Percentiles rank a stretch among this genome's conserved stretches.
phyloP scores from a whole-genome alignment of 2,113 vertebrate genomes.

The Pangasianodon gigas region DNA sequence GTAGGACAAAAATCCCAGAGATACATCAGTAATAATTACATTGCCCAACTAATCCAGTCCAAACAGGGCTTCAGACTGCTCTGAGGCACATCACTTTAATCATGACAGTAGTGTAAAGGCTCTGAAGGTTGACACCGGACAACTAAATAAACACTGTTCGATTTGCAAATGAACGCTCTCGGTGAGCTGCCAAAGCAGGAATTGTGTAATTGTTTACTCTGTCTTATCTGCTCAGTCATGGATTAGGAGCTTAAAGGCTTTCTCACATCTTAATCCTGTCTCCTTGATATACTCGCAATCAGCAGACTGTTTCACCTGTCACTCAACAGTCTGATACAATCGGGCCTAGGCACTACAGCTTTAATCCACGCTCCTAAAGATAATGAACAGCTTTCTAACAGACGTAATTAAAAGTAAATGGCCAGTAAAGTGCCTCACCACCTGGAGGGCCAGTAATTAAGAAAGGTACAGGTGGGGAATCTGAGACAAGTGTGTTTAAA shows the following conservation, averaged over 20 bases:
- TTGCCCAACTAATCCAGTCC: background rate
- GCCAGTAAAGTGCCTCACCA: background rate
- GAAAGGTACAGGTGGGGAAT: background rate
- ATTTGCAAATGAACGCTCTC: constrained; percentile 38
- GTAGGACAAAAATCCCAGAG: background rate
- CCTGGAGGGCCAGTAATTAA: constrained; percentile 2
- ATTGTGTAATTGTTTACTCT: constrained; percentile 51
- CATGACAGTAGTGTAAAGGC: background rate
- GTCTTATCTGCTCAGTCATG: constrained; percentile 49
- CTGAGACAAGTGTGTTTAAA: background rate
- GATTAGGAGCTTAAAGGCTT: constrained; percentile 53
- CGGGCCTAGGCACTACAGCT: constrained; percentile 11
- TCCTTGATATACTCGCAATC: constrained; percentile 41
- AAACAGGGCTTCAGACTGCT: background rate
- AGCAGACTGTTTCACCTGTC: constrained; percentile 33
- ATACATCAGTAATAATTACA: background rate
- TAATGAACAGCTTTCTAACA: constrained; percentile 18
- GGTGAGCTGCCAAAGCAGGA: constrained; percentile 9
- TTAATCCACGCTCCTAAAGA: background rate
- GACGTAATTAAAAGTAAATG: constrained; percentile 2
- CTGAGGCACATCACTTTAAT: constrained; percentile 5
- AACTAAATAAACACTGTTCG: constrained; percentile 32
- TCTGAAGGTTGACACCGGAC: constrained; percentile 26
- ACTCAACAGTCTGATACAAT: constrained; percentile 31
- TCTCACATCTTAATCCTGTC: constrained; percentile 48